These are phyloP conservation scores for Aporophyla lueneburgensis DNA, from an alignment of 2,888 invertebrate genomes.

Conservation along the genomic window DNA sequence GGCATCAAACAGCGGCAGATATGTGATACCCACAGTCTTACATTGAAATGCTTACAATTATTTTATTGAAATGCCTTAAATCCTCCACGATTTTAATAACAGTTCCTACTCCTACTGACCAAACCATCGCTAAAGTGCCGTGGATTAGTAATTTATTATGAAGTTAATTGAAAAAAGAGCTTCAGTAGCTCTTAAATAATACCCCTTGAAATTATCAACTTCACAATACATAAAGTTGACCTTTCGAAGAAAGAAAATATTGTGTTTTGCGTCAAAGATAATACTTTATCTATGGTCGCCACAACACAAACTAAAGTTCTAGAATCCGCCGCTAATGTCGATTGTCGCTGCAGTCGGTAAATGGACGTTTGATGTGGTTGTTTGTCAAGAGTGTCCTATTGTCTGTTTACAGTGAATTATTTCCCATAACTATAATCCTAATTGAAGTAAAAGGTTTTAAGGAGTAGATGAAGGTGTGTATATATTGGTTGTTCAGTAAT, in stretches of 20 bases:
- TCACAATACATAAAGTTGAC: not conserved
- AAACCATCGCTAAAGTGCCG: not conserved
- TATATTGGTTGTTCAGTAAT: constrained; percentile 67
- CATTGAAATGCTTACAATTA: too few species aligned
- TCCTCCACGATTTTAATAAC: not conserved
- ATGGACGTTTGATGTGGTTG: constrained; percentile 92
- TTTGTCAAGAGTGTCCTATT: constrained; percentile 92
- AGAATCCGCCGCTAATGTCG: constrained; percentile 81
- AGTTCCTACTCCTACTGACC: not conserved
- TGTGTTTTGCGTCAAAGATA: constrained; percentile 30
- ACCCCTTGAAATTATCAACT: not conserved
- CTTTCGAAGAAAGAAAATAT: not conserved
- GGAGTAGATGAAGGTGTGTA: constrained; percentile 93
- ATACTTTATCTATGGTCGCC: constrained; percentile 78
- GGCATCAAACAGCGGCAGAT: too few species aligned
- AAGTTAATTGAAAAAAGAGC: not conserved
- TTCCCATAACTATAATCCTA: constrained; percentile 86
- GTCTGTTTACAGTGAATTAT: constrained; percentile 92
- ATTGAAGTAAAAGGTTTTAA: constrained; percentile 87
- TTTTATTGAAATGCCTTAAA: too few species aligned
- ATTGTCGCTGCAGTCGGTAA: constrained; percentile 92
- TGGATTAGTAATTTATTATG: too few species aligned
- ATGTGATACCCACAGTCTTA: too few species aligned
- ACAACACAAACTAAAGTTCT: constrained; percentile 81
- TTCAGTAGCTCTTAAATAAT: not conserved